phyloP scores from a whole-genome alignment of 1,140 invertebrate species.

The Bombus impatiens region DNA sequence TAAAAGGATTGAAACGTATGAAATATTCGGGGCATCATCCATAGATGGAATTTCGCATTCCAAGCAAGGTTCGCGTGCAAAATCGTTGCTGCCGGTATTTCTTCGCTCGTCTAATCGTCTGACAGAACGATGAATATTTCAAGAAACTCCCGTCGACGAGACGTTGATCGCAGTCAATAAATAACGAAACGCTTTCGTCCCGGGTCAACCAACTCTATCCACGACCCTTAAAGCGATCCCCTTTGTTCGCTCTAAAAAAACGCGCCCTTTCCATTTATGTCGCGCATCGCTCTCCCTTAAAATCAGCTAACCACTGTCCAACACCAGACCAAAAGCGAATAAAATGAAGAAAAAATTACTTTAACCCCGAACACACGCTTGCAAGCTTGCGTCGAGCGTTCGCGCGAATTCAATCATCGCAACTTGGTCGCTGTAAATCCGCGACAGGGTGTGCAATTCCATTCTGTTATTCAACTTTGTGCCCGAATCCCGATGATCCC shows the following conservation, averaged over 20 bases:
- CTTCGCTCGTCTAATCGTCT: slow-evolving; percentile 22
- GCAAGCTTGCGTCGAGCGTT: neutral
- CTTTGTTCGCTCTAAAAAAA: neutral
- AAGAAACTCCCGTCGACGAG: slow-evolving; percentile 14
- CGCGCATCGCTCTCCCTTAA: neutral
- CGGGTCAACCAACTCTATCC: slow-evolving; percentile 24
- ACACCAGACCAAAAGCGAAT: neutral
- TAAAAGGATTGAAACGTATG: slow-evolving; percentile 10
- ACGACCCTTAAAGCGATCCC: neutral
- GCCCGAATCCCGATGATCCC: neutral
- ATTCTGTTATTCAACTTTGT: too few species aligned
- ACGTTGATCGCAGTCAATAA: slow-evolving; percentile 47
- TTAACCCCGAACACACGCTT: neutral
- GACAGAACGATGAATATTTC: slow-evolving; percentile 33
- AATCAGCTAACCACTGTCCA: neutral
- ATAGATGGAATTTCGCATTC: neutral
- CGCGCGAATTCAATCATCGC: slow-evolving; percentile 9
- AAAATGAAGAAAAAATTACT: slow-evolving; percentile 14
- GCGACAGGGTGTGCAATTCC: neutral
- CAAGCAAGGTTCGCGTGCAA: neutral
- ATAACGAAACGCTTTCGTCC: slow-evolving; percentile 2
- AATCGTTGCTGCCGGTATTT: neutral
- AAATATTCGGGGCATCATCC: neutral
- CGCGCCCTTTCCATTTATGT: too few species aligned
- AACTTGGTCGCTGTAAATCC: neutral